phyloP scores from a whole-genome alignment of 2,888 invertebrate species.

The Pardosa pseudoannulata region DNA sequence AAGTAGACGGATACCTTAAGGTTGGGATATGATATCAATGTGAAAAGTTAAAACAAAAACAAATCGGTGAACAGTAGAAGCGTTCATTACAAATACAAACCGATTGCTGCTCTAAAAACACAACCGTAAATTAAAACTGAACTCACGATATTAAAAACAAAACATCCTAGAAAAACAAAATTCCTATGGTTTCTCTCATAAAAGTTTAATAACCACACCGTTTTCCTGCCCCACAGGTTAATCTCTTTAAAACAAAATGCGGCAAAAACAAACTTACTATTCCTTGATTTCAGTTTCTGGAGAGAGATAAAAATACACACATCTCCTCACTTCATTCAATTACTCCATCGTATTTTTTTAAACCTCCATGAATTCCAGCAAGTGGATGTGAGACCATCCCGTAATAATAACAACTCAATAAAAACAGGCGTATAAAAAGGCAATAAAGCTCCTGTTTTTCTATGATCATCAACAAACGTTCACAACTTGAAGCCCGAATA shows the following conservation, averaged over 20 bases:
- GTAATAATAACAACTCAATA: not conserved
- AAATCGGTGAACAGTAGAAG: no score
- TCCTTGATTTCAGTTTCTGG: not conserved
- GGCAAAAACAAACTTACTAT: not conserved
- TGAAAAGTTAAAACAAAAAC: no score
- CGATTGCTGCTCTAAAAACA: no score
- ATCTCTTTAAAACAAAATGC: not conserved
- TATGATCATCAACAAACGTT: not conserved
- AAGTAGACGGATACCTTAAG: no score
- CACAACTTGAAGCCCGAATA: not conserved
- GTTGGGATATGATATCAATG: no score
- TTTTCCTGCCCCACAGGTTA: not conserved
- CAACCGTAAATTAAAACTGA: no score
- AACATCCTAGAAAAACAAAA: no score
- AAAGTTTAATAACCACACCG: no score
- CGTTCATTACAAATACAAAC: no score
- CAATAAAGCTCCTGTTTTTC: conserved; percentile 52
- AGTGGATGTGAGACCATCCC: not conserved
- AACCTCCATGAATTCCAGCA: not conserved
- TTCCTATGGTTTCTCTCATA: no score
- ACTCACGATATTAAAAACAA: no score
- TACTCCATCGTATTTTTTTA: not conserved
- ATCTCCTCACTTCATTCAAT: not conserved
- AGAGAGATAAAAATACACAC: not conserved
- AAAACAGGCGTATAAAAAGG: conserved; percentile 69